Conservation (phyloP, 2,113 vertebrate species). For the Numenius arquata region DNA sequence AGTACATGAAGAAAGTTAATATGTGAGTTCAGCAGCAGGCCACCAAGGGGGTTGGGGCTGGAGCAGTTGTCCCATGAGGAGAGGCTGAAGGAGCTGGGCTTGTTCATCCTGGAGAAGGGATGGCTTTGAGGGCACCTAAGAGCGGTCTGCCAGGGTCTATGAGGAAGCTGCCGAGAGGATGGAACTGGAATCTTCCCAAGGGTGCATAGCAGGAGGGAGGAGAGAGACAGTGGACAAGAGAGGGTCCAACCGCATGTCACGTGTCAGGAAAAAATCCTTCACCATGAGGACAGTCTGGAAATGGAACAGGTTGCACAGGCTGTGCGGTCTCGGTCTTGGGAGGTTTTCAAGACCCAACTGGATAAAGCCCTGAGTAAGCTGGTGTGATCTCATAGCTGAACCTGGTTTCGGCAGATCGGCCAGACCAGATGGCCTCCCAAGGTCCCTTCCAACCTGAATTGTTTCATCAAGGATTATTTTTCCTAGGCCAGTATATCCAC, state of each 20-base stretch:
- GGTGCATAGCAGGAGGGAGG: neutral
- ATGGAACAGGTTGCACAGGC: neutral
- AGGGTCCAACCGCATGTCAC: rapidly evolving
- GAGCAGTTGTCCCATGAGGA: neutral
- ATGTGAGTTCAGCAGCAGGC: rapidly evolving
- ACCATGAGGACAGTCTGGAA: neutral
- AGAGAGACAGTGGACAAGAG: neutral
- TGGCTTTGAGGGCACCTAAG: neutral
- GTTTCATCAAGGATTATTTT: neutral
- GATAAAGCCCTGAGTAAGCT: neutral
- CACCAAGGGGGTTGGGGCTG: neutral
- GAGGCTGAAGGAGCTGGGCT: neutral
- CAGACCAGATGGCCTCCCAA: neutral
- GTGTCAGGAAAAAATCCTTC: neutral
- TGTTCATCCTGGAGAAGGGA: neutral
- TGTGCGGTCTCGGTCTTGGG: neutral
- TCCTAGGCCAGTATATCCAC: neutral
- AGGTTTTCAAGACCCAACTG: neutral
- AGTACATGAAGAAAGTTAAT: neutral
- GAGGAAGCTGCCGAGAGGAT: neutral
- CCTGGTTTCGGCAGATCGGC: neutral
- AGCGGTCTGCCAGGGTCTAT: neutral
- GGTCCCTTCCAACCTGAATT: neutral
- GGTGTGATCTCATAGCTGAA: neutral
- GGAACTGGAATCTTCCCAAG: neutral